Evolutionary conservation across 1,140 invertebrate genomes (phyloP), one percentile per base, ranked within the genome.

Genomic region (Heliothis virescens): DNA sequence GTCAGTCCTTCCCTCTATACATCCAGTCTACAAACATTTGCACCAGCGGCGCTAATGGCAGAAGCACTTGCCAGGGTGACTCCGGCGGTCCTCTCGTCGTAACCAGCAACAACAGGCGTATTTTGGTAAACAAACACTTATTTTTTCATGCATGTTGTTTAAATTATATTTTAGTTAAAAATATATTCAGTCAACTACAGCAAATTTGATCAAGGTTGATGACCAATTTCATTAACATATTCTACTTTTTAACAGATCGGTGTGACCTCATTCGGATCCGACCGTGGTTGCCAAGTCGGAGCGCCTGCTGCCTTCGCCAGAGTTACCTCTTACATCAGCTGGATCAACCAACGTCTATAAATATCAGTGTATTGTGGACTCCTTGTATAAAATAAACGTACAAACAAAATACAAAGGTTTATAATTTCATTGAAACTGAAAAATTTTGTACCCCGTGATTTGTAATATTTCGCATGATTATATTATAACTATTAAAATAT

Each of bases 221-320:
- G n/a, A n/a, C n/a, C n/a, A n/a, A n/a, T n/a, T n/a, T n/a, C n/a
- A n/a, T n/a, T n/a, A n/a, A n/a, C n/a, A 34, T 5, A 34, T 34
- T 7, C 12, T 50, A 11, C 48, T 50, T 50, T 3, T 50, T 13
- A 55, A 81, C 87, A 95, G 93, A 89, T 96, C 52, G 95, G 95
- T 69, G 79, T 95, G 48, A 92, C 92, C 2, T 95, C 95, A 1
- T 96, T 95, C 76, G 95, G 95, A 50, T 84, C 92, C 50, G 80
- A 82, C 41, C 79, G 85, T 11, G 95, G 95, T 15, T 95, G 95
- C 80, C 89, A 93, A 16, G 79, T 81, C 60, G 92, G 91, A 12
- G 87, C 85, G 2, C 95, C 95, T 3, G 87, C 92, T 21, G 94
- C 82, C 2, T 95, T 88, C 82, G 90, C 90, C 16, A 85, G 95